Evolutionary conservation across 2,797 vertebrate genomes (phyloP).

Genomic region (Masticophis lateralis): DNA sequence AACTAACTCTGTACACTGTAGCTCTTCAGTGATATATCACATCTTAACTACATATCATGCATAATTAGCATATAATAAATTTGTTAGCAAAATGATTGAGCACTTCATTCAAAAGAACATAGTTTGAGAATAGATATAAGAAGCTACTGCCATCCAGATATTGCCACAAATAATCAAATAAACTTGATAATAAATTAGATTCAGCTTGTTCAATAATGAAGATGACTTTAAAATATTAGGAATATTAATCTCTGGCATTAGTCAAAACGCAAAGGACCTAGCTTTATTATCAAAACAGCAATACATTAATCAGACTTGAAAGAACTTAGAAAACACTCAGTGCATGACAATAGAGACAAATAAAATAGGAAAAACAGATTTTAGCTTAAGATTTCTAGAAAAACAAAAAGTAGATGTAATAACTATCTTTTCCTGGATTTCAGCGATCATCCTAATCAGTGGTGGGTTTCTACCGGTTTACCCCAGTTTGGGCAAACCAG

Average conservation of each 20-base stretch:
- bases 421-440: background rate
- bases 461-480: too few relatives aligned
- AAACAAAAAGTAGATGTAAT: background rate
- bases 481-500: too few relatives aligned
- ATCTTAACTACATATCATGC: too few relatives aligned
- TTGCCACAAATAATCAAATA: background rate
- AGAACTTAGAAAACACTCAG: background rate
- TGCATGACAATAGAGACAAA: background rate
- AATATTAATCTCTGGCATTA: background rate
- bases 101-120: too few relatives aligned
- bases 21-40: too few relatives aligned
- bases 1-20: too few relatives aligned
- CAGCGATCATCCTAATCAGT: background rate
- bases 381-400: background rate
- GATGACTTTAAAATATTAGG: background rate
- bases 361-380: background rate
- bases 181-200: background rate
- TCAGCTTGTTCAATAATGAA: background rate
- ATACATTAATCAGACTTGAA: background rate
- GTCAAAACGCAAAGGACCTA: background rate
- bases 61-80: too few relatives aligned
- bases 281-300: background rate
- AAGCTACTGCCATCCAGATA: background rate
- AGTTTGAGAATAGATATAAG: background rate
- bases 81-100: too few relatives aligned